A percentile compares a stretch with the other conserved stretches of the same genome.
Conservation (phyloP, 2,113 vertebrate species). For the Megaleporinus macrocephalus region DNA sequence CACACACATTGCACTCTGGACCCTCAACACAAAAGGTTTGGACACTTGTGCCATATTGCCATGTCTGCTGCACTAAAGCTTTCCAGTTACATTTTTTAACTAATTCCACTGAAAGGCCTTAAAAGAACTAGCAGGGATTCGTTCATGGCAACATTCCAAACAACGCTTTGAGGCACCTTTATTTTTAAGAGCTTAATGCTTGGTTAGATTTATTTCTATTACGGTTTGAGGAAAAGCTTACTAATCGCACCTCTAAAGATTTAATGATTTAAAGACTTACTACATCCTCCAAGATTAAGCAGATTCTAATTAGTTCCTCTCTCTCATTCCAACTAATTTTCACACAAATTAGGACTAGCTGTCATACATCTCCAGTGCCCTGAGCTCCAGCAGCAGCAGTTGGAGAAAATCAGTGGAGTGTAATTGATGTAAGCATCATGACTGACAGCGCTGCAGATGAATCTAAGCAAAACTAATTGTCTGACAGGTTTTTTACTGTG, state of each 20-base stretch:
- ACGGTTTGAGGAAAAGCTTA: background rate
- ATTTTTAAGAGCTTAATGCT: background rate
- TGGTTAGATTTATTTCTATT: background rate
- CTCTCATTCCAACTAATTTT: constrained; percentile 37
- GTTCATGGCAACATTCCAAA: background rate
- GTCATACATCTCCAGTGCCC: constrained; percentile 50
- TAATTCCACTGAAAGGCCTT: no score
- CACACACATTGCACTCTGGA: background rate
- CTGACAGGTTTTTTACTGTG: constrained; percentile 47
- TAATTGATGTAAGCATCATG: constrained; percentile 56
- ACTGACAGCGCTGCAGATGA: constrained; percentile 54
- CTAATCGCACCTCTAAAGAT: background rate
- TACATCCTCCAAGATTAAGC: constrained; percentile 46
- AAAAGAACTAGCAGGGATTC: no score
- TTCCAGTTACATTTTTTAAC: no score
- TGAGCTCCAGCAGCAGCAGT: constrained; percentile 40
- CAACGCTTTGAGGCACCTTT: background rate
- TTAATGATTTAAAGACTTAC: constrained; percentile 24
- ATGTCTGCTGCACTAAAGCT: no score
- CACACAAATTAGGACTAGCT: constrained; percentile 50
- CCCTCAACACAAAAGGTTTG: no score
- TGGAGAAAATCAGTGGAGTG: constrained; percentile 53
- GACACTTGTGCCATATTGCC: no score
- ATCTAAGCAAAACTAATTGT: constrained; percentile 59
- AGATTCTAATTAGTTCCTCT: constrained; percentile 55